Evolutionary conservation across 2,888 invertebrate species (phyloP).

Genomic region (Dryocosmus kuriphilus): DNA sequence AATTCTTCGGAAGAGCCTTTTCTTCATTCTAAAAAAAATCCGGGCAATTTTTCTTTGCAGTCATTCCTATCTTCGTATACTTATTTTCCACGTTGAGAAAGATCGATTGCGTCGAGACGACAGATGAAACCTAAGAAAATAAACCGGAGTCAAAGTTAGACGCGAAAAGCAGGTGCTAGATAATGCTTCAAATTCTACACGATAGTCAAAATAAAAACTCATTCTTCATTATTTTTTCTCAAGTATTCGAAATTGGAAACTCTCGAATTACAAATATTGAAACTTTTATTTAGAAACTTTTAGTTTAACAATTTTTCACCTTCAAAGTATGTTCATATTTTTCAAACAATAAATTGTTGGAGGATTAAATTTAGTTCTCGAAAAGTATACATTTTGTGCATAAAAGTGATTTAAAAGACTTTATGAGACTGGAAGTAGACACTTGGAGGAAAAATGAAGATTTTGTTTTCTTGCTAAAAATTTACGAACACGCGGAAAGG

Average conservation of each 20-base stretch:
- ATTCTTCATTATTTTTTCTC: too few species aligned
- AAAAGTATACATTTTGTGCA: too few species aligned
- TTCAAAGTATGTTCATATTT: too few species aligned
- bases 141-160: neutral
- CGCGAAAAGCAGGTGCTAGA: neutral
- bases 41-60: neutral
- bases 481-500: neutral
- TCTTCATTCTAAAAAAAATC: neutral
- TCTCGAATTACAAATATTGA: too few species aligned
- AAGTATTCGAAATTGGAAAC: too few species aligned
- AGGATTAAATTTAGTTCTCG: too few species aligned
- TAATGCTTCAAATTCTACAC: constrained; percentile 8
- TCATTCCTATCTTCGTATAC: neutral
- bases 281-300: too few species aligned
- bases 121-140: constrained; percentile 26
- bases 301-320: too few species aligned
- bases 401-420: constrained; percentile 7
- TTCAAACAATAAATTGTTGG: too few species aligned
- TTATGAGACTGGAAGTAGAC: neutral
- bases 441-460: neutral
- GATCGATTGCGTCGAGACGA: constrained; percentile 31
- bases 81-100: constrained; percentile 30
- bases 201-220: constrained; percentile 8
- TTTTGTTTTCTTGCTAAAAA: neutral
- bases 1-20: neutral